Base-by-base conservation (phyloP, 2,888 invertebrate genomes). In the Geotrupes spiniger region DNA sequence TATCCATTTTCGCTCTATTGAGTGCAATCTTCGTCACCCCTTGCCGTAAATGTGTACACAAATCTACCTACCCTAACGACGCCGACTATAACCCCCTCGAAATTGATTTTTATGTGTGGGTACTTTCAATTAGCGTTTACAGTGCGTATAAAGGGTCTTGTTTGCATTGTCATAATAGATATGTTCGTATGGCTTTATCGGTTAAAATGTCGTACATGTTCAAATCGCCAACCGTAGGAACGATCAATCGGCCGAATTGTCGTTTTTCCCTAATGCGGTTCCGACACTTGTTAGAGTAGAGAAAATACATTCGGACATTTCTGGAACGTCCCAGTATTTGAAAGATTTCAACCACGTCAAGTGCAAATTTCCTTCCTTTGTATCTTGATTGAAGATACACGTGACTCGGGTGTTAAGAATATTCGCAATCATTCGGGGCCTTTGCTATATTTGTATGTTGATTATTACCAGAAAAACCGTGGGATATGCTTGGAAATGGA, bases 281-380 rank as follows among this genome's bases (percentile, higher is more conserved):
- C 21, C 6, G 21, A n/a, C n/a, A n/a, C n/a, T n/a, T n/a, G n/a
- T n/a, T n/a, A n/a, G n/a, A n/a, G n/a, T n/a, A n/a, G n/a, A 21
- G 21, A 21, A 21, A 21, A 33, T 33, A 15, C 15, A 33, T 33
- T 15, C 33, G 33, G 15, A 33, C 12, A 12, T 33, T 33, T 33
- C 33, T 33, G 33, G 14, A 33, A 33, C 33, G 15, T 33, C 33
- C 15, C 15, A 14, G 29, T 29, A 36, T 36, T 41, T 42, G 36
- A 40, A 36, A 45, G 45, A 46, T 50, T 50, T 50, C 46, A 50
- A 46, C 65, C 61, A 60, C 68, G 68, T 71, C 71, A 70, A 69
- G 69, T 68, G 70, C 70, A 71, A 72, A 72, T 71, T 70, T 63
- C 61, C 42, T 59, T 62, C 68, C 68, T 72, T 72, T 72, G 69